phyloP scores from a whole-genome alignment of 2,888 invertebrate species.

The Aleiodes leptofemur region DNA sequence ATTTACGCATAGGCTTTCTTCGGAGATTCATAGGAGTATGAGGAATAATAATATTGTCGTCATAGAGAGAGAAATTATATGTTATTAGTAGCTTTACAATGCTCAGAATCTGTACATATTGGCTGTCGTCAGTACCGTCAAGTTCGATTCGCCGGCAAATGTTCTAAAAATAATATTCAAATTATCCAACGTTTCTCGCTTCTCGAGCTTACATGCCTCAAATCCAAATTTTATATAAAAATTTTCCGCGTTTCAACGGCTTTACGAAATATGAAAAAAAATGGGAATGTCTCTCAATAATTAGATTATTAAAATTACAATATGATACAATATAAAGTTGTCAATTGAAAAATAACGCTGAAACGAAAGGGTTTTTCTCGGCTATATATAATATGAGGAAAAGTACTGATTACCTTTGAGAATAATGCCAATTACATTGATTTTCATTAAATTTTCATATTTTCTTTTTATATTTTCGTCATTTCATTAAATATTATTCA shows the following conservation, averaged over 20 bases:
- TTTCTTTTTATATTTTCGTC: not conserved
- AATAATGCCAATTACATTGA: not conserved
- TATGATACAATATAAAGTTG: no score
- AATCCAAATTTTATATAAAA: conserved; percentile 7
- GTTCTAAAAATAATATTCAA: conserved; percentile 67
- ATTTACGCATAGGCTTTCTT: no score
- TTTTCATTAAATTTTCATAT: not conserved
- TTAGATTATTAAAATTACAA: no score
- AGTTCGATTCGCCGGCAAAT: conserved; percentile 64
- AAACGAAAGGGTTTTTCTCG: no score
- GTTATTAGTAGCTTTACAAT: no score
- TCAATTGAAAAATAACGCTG: no score
- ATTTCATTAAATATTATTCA: not conserved
- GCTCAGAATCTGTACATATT: conserved; percentile 25
- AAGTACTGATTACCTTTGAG: conserved; percentile 13
- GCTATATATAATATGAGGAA: conserved; percentile 11
- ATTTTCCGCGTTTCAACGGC: not conserved
- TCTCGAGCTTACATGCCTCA: conserved; percentile 2
- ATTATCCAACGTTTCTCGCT: conserved; percentile 57
- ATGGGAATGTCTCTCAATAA: not conserved
- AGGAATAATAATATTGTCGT: no score
- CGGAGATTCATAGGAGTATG: no score
- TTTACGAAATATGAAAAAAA: not conserved
- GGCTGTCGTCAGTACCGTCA: conserved; percentile 45
- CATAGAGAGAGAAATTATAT: no score